Evolutionary conservation across 2,797 vertebrate genomes (phyloP).

Genomic region (Poeciliopsis turneri): DNA sequence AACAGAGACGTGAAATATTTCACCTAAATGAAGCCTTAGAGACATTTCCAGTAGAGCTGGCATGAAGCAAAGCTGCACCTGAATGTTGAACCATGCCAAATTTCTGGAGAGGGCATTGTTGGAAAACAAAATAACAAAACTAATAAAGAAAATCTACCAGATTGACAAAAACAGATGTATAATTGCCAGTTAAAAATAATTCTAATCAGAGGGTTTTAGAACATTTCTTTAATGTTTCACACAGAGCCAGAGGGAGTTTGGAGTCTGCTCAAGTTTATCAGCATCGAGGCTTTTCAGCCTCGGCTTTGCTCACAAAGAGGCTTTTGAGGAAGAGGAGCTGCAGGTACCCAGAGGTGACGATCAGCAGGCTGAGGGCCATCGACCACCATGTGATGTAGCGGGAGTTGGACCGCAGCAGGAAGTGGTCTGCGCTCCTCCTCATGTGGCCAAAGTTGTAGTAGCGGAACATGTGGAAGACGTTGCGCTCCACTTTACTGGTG

Average conservation of each 20-base stretch:
- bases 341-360: slow-evolving; percentile 87
- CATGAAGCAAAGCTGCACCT: background rate
- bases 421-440: slow-evolving; percentile 84
- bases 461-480: slow-evolving; percentile 92
- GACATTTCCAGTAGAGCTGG: background rate
- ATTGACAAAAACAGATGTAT: background rate
- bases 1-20: too few species aligned
- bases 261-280: slow-evolving; percentile 57
- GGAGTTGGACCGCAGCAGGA: slow-evolving; percentile 87
- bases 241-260: background rate
- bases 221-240: background rate
- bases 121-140: too few species aligned
- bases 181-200: background rate
- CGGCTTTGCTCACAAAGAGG: slow-evolving; percentile 80
- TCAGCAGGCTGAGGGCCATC: slow-evolving; percentile 82
- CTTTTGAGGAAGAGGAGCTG: slow-evolving; percentile 91
- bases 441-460: slow-evolving; percentile 89
- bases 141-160: background rate
- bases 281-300: slow-evolving; percentile 82
- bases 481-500: slow-evolving; percentile 77
- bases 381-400: slow-evolving; percentile 91
- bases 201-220: background rate
- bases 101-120: background rate
- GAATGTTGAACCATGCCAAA: background rate
- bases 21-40: too few species aligned